Evolutionary conservation across 2,113 vertebrate species (phyloP).

Genomic region (Tachysurus vachellii): DNA sequence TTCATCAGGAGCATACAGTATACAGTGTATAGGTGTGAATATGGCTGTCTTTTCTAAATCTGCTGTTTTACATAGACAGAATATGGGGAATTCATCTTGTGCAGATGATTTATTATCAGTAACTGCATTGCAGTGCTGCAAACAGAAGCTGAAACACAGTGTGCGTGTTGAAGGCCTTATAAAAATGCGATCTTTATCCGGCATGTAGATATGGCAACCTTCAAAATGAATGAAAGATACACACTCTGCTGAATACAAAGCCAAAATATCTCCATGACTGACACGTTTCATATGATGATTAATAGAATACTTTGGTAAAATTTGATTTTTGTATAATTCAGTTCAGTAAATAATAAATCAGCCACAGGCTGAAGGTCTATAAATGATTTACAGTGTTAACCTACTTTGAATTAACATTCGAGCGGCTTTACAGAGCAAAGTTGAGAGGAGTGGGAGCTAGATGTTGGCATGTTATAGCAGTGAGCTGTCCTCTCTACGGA

Average conservation of each 20-base stretch:
- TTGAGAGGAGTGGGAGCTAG: slow-evolving; percentile 40
- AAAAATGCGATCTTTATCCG: background rate
- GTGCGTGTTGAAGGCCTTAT: background rate
- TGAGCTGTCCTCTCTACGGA: slow-evolving; percentile 24
- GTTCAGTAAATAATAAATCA: slow-evolving; percentile 16
- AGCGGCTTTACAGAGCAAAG: slow-evolving; percentile 20
- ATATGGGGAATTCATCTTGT: background rate
- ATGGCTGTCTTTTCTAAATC: background rate
- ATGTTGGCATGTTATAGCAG: slow-evolving; percentile 32
- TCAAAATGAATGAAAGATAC: background rate
- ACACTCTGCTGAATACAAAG: background rate
- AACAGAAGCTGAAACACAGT: slow-evolving; percentile 19
- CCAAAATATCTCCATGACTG: background rate
- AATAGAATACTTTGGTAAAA: background rate
- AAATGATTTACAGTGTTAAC: slow-evolving; percentile 26
- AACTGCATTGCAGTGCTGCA: background rate
- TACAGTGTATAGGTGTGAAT: background rate
- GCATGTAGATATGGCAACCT: background rate
- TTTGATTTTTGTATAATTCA: slow-evolving; percentile 14
- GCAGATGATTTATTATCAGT: background rate
- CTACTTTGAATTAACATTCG: slow-evolving; percentile 30
- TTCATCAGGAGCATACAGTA: background rate
- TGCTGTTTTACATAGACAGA: background rate
- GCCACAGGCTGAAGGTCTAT: background rate
- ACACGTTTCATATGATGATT: background rate